Base-by-base conservation (phyloP, 2,888 invertebrate species). In the Erannis defoliaria region DNA sequence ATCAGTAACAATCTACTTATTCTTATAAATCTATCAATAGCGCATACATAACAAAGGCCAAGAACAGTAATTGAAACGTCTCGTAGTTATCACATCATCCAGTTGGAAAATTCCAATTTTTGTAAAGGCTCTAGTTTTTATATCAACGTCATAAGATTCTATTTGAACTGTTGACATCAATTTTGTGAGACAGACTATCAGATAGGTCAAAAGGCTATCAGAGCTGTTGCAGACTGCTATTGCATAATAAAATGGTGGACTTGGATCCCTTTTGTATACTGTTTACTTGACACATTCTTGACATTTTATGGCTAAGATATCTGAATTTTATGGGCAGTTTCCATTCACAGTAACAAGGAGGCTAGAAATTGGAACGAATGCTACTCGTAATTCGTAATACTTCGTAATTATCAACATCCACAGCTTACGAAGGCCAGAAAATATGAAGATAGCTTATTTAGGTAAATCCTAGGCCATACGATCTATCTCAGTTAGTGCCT, bases 161-260 rank as follows among this genome's bases (percentile, higher is more conserved):
- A 8, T 64, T 67, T 35, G 43, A 40, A 35, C 33, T 26, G 12
- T 35, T 33, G 9, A 6, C 29, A 48, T 33, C 23, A 35, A 40
- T 33, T 60, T 63, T 57, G 57, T 63, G 31, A 62, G 66, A 60
- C 65, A 62, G 18, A 42, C 19, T 61, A 62, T 62, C 60, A 55
- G 58, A 66, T 66, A 63, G 64, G 60, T 46, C 58, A 37, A 40
- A 37, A 46, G 64, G 64, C 43, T 70, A 67, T 67, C 67, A 18
- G 14, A 18, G 35, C 31, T 38, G 33, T 26, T 62, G 64, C 64
- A 67, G 66, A 66, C 66, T 51, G 23, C 6, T 46, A 9, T 67
- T 70, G 66, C 70, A 66, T 70, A 70, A 70, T n/a, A n/a, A n/a
- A n/a, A n/a, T 62, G 18, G 2, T 55, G 62, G 58, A 64, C 67